These are phyloP conservation scores for Ailurus styani DNA, from an alignment of 2,113 vertebrate species.

Conservation along the genomic window DNA sequence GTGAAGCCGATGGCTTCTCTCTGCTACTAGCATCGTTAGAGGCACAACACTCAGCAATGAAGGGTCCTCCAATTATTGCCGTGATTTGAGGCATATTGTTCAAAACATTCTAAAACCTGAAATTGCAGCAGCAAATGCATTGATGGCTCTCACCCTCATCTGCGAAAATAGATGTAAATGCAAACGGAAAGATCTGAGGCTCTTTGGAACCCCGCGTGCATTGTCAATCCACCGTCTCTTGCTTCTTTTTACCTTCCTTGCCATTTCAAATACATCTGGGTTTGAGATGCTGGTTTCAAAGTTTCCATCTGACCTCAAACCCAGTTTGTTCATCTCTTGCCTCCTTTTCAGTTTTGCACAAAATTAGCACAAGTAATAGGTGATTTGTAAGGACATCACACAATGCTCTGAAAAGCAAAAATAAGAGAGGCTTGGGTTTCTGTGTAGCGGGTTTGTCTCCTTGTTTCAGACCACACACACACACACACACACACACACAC, in stretches of 20 bases:
- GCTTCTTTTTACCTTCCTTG: not conserved
- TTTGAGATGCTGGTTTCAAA: not conserved
- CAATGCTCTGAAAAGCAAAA: constrained; percentile 48
- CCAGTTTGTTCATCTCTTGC: not conserved
- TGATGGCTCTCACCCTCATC: not conserved
- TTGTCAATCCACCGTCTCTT: not conserved
- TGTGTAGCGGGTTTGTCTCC: not conserved
- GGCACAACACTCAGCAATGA: not conserved
- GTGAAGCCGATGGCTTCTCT: not conserved
- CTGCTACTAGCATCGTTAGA: not conserved
- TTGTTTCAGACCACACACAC: constrained; percentile 16
- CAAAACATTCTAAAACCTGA: constrained; percentile 54
- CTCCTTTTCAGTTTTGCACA: constrained; percentile 48
- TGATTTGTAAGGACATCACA: constrained; percentile 56
- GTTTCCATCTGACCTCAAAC: constrained; percentile 15
- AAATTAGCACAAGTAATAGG: constrained; percentile 47
- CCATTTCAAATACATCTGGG: not conserved
- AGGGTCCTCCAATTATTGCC: constrained; percentile 11
- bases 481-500: not conserved
- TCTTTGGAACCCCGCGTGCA: not conserved
- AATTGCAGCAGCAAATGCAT: not conserved
- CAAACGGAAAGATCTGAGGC: not conserved
- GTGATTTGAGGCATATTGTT: constrained; percentile 41
- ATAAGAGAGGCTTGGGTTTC: constrained; percentile 38
- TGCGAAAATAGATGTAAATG: constrained; percentile 37